These are phyloP conservation scores for Leptinotarsa defecta DNA, from an alignment of 1,140 invertebrate genomes.

Conservation along the genomic window DNA sequence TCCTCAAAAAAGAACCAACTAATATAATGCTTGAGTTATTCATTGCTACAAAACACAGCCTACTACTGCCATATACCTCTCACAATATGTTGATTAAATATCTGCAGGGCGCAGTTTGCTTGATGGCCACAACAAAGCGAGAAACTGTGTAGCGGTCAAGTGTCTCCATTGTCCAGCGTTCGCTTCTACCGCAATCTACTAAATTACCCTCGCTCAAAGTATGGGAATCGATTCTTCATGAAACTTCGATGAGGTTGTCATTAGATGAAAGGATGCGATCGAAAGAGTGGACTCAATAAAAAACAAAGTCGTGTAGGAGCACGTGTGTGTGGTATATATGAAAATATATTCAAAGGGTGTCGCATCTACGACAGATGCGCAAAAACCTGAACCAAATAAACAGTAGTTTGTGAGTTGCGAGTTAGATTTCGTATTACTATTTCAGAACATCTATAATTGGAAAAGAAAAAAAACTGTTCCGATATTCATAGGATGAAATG, in stretches of 20 bases:
- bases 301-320: too few species aligned
- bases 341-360: too few species aligned
- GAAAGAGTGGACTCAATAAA: neutral
- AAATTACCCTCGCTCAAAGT: constrained; percentile 18
- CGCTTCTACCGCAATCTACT: constrained; percentile 15
- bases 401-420: too few species aligned
- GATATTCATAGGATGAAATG: too few species aligned
- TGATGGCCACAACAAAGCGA: neutral
- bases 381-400: too few species aligned
- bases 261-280: neutral
- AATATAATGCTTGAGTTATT: too few species aligned
- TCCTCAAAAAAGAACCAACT: too few species aligned
- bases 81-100: constrained; percentile 17
- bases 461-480: neutral
- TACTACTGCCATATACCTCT: neutral
- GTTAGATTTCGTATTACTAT: constrained; percentile 25
- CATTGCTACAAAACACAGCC: too few species aligned
- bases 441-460: constrained; percentile 15
- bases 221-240: constrained; percentile 4
- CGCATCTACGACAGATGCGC: too few species aligned
- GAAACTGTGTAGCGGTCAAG: constrained; percentile 15
- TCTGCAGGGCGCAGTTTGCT: constrained; percentile 6
- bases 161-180: constrained; percentile 9
- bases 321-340: too few species aligned
- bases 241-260: constrained; percentile 13